Evolutionary conservation across 2,113 vertebrate genomes (phyloP), one percentile per base, ranked within the genome.

Genomic region (Gulo gulo): DNA sequence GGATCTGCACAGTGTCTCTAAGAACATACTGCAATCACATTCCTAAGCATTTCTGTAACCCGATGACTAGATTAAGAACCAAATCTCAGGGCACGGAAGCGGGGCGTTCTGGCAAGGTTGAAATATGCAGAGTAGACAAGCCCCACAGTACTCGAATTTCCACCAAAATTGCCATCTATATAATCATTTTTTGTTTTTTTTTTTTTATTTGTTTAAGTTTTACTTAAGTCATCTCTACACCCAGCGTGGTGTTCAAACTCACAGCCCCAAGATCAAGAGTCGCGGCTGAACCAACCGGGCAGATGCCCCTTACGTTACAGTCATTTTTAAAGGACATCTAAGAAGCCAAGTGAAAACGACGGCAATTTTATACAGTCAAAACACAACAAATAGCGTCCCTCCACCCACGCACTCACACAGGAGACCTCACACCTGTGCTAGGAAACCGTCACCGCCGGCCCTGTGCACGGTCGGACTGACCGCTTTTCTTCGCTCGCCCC

Each of bases 401-500:
- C 31, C 52, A 55, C 76, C 76, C 21, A 23, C 7, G 34, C 34
- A 39, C 4, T 3, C 34, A 3, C 8, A 63, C 34, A 63, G 2
- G 55, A 47, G 59, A 13, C 47, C 23, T 74, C 26, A 0, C 24
- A 36, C 6, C 10, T 6, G 7, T 6, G 52, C 36, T 21, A 15
- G 47, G 26, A 36, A 52, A 42, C 59, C 1, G 0, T 65, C n/a
- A 9, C 7, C 7, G 7, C 16, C 0, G 20, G 23, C 31, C 7
- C 11, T 39, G 12, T 29, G 8, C 42, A 65, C 50, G 1, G 2
- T 45, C 61, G 26, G 21, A 8, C 14, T 1, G 15, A 55, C 9
- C 59, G 39, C 94, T 57, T 92, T 65, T 73, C 90, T 63, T 93
- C 0, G n/a, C 45, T 61, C 47, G 94, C 94, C 94, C 93, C 71